A percentile compares a stretch with the other conserved stretches of the same genome.
Evolutionary conservation across 2,888 invertebrate genomes (phyloP).

Genomic region (Autographa pulchrina): DNA sequence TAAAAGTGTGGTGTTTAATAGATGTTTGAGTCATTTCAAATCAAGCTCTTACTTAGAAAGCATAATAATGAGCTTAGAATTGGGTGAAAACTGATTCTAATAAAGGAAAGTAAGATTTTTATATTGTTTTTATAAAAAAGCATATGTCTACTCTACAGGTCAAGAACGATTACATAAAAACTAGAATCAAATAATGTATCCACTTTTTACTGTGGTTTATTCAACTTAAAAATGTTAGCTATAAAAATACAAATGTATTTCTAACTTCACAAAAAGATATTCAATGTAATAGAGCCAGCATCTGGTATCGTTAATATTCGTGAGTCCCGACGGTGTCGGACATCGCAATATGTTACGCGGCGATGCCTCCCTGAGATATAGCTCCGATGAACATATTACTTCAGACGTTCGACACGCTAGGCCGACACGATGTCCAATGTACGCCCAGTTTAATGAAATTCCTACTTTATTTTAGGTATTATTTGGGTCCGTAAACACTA

Average conservation of each 20-base stretch:
- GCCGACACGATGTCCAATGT: not conserved
- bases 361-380: conserved; percentile 6
- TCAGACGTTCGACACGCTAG: not conserved
- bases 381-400: not conserved
- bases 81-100: too few species aligned
- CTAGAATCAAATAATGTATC: not conserved
- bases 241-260: not conserved
- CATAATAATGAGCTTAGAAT: too few species aligned
- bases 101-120: too few species aligned
- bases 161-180: not conserved
- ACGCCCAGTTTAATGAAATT: not conserved
- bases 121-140: too few species aligned
- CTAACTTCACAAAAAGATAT: not conserved
- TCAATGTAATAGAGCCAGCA: not conserved
- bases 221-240: not conserved
- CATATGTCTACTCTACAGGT: too few species aligned
- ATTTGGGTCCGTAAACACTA: too few species aligned
- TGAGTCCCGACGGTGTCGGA: not conserved
- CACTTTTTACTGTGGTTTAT: not conserved
- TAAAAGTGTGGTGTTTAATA: conserved; percentile 6
- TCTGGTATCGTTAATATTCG: not conserved
- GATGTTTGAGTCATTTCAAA: not conserved
- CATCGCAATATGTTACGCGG: conserved; percentile 3
- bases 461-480: too few species aligned
- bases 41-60: too few species aligned